Base-by-base conservation (phyloP, 2,888 invertebrate genomes). In the Troglohyphantes excavatus region DNA sequence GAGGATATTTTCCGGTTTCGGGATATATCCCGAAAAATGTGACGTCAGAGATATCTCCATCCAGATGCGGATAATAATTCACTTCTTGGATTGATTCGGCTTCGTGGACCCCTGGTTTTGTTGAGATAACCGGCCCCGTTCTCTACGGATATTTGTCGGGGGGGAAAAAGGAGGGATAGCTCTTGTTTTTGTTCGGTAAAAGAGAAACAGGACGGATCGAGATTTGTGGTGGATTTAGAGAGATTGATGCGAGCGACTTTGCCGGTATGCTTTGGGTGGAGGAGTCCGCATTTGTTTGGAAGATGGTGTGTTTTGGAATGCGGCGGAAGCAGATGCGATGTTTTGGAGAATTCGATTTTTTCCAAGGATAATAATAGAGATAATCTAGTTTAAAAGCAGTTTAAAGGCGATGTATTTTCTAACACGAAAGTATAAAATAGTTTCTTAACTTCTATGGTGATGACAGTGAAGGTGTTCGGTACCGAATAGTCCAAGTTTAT, bases 61-160 rank as follows among this genome's bases (percentile, higher is more conserved):
- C 67, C 79, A 81, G 79, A 81, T 81, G 79, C 68, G 79, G 79
- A 81, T 61, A 75, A 78, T 78, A 23, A 78, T 19, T 78, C 43
- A 65, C 78, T 39, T 17, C 39, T 33, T 63, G 76, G 65, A 43
- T 78, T 59, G 78, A 61, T 75, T 53, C 65, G 78, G 78, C 63
- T 78, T 43, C 26, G 78, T 72, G 43, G 63, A 63, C 21, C 11
- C 63, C 23, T 13, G 3, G 3, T n/a, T 46, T 53, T 53, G 53
- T 53, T n/a, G 53, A 53, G 17, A n/a, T 53, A n/a, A n/a, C 17
- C 9, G 53, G 53, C 9, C 13, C 53, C n/a, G n/a, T 53, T 53
- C 6, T 53, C 5, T 13, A 17, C 39, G 3, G 9, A 53, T 17
- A 53, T 53, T 1, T 13, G 17, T n/a, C n/a, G n/a, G n/a, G n/a